These are phyloP conservation scores for Stegophylla sp. DNA, from an alignment of 2,888 invertebrate species.

Conservation along the genomic window DNA sequence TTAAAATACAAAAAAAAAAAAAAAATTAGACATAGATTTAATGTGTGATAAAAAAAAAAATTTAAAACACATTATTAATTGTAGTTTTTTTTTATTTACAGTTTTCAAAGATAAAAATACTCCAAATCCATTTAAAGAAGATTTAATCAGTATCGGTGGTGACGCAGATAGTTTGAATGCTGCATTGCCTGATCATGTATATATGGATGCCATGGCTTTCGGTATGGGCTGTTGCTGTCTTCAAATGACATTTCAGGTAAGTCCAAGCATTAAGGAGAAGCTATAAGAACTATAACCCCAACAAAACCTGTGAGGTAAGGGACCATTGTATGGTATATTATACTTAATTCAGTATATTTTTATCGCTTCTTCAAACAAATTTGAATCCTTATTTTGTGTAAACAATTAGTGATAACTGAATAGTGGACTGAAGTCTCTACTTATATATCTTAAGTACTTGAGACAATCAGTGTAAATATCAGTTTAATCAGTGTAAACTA, in stretches of 20 bases:
- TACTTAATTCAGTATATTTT: no score
- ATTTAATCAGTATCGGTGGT: slow-evolving; percentile 70
- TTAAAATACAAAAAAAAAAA: not conserved
- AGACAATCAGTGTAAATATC: no score
- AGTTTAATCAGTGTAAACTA: no score
- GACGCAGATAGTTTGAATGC: slow-evolving; percentile 72
- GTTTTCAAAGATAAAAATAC: slow-evolving; percentile 91
- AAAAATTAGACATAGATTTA: not conserved
- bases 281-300: no score
- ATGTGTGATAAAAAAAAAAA: not conserved
- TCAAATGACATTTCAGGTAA: slow-evolving; percentile 85
- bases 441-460: no score
- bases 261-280: not conserved
- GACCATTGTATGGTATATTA: no score
- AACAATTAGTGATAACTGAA: no score
- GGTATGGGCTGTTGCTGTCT: slow-evolving; percentile 99
- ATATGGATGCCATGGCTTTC: slow-evolving; percentile 99
- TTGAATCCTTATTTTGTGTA: no score
- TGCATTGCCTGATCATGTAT: slow-evolving; percentile 87
- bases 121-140: slow-evolving; percentile 77
- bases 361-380: no score
- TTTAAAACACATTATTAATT: not conserved
- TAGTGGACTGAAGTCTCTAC: no score
- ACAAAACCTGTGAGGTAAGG: no score
- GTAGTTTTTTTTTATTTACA: slow-evolving; percentile 65